Conservation (phyloP, 2,888 invertebrate species). For the Tridacna gigas region DNA sequence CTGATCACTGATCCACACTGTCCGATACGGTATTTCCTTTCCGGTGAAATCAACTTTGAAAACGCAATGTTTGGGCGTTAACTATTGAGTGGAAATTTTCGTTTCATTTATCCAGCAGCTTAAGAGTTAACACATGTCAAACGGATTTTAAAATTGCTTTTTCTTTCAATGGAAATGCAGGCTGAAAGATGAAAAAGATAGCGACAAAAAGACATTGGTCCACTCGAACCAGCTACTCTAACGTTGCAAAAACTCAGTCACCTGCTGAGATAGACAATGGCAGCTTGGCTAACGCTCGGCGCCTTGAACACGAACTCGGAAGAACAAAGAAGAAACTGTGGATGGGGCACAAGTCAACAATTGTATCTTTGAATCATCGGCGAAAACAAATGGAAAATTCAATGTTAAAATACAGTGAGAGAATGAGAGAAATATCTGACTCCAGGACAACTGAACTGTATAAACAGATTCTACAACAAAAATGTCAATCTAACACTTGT, state of each 20-base stretch:
- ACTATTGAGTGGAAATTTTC: too few relatives aligned
- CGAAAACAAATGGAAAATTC: constrained; percentile 54
- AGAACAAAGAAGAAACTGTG: neutral
- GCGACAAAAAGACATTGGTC: constrained; percentile 4
- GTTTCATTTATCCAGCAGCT: too few relatives aligned
- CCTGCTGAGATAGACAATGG: neutral
- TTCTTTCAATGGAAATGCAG: neutral
- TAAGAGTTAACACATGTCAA: too few relatives aligned
- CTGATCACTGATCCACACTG: too few relatives aligned
- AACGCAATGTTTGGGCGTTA: too few relatives aligned
- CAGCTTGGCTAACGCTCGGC: neutral
- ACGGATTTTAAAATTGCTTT: too few relatives aligned
- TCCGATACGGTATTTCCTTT: too few relatives aligned
- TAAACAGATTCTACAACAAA: constrained; percentile 29
- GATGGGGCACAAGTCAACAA: neutral
- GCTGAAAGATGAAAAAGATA: neutral
- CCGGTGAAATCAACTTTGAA: too few relatives aligned
- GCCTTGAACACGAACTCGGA: neutral
- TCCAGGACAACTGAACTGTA: constrained; percentile 40
- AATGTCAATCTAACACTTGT: neutral
- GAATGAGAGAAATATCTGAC: constrained; percentile 49
- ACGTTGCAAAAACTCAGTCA: neutral
- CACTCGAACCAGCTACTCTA: constrained; percentile 15
- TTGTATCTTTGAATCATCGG: constrained; percentile 7
- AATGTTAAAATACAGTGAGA: constrained; percentile 53